Base-by-base conservation (phyloP, 1,140 invertebrate genomes). In the Penaeus japonicus region DNA sequence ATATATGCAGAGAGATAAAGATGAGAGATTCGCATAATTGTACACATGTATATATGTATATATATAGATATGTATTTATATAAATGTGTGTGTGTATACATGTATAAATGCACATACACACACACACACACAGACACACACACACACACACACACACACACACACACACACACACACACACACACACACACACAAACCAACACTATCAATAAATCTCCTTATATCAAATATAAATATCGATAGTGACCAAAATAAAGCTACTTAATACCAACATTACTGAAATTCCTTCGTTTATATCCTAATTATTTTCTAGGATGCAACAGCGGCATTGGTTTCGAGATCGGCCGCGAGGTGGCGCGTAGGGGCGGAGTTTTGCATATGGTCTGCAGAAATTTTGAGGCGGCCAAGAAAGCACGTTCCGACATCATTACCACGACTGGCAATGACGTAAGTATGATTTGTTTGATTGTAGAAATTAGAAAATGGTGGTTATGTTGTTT, bases 321-420 rank as follows among this genome's bases (percentile, higher is more conserved):
- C 90, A 93, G 93, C 90, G 94, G 93, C 0, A 92, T 94, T 47
- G 94, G 94, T 0, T 90, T 92, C 24, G 73, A 89, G 70, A 84
- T 91, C n/a, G 91, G 92, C 5, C 81, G 89, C 27, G 91, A 92
- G 89, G 90, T 92, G 24, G 92, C 92, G 0, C 91, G 90, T 84
- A 55, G 90, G 92, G 93, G 93, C 27, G 94, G 93, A 0, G 92
- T 91, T 24, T 92, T 94, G 12, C 94, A 94, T 65, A 92, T 94
- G 91, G 93, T 94, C 4, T 94, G 93, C 89, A 87, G 93, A 65
- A 93, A 93, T 91, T 70, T 90, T 80, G 90, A 91, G 35, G 90
- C 92, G 32, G 92, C 91, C 20, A 91, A 92, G 85, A 90, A 91
- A 70, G 88, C 89, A 22, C 77, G 89, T 10, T 81, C 85, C 15